phyloP scores from a whole-genome alignment of 53 echinoderm and acorn worm species.

The Hippasteria phrygiana region DNA sequence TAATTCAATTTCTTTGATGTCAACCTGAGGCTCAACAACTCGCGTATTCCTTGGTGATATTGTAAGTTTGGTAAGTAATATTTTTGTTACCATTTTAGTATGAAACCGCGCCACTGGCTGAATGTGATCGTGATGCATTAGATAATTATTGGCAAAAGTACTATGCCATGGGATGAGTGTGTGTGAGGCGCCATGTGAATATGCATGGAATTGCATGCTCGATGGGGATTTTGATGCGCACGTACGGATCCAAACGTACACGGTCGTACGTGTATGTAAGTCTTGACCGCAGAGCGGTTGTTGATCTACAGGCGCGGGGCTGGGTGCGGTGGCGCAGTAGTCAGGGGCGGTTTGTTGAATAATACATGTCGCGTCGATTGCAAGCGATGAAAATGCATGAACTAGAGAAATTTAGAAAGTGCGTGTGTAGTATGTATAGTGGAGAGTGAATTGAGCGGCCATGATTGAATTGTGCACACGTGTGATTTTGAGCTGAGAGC shows the following conservation, averaged over 20 bases:
- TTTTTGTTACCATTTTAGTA: slow-evolving; percentile 31
- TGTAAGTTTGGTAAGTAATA: slow-evolving; percentile 29
- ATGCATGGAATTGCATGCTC: slow-evolving; percentile 27
- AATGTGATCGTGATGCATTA: not conserved
- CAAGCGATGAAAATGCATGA: too few species aligned
- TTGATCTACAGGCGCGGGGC: not conserved
- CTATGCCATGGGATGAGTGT: not conserved
- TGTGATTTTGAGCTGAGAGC: too few species aligned
- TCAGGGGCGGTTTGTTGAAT: too few species aligned
- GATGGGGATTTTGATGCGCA: not conserved
- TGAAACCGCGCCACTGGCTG: slow-evolving; percentile 10
- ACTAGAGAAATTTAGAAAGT: too few species aligned
- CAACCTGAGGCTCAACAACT: slow-evolving; percentile 31
- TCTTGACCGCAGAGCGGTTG: too few species aligned
- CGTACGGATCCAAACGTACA: not conserved
- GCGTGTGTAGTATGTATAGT: too few species aligned
- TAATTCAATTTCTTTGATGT: slow-evolving; percentile 11
- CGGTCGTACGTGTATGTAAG: too few species aligned
- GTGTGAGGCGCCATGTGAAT: not conserved
- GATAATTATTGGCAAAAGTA: not conserved
- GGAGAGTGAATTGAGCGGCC: too few species aligned
- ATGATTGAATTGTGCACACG: too few species aligned
- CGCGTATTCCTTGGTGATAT: not conserved
- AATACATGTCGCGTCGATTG: too few species aligned
- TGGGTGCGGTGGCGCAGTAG: too few species aligned